Conservation (phyloP, 2,888 invertebrate genomes). For the Agapostemon virescens region DNA sequence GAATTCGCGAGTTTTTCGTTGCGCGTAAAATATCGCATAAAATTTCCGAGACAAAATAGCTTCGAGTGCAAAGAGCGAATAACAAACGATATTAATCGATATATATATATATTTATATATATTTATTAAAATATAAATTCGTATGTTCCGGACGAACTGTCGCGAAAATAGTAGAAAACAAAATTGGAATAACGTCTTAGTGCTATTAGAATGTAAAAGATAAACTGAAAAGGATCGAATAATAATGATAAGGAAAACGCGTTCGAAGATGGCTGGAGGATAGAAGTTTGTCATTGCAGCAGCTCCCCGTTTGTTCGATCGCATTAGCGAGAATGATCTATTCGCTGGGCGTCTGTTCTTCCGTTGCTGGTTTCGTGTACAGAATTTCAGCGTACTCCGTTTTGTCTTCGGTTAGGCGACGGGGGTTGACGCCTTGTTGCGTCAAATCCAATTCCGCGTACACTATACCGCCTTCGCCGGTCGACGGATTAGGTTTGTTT, state of each 20-base stretch:
- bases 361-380: conserved; percentile 84
- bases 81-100: neutral
- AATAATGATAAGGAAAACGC: conserved; percentile 11
- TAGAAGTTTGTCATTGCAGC: conserved; percentile 40
- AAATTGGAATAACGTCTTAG: conserved; percentile 12
- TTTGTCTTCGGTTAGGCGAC: conserved; percentile 83
- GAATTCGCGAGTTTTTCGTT: too few species aligned
- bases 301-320: neutral
- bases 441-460: conserved; percentile 78
- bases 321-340: conserved; percentile 46
- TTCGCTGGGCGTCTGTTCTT: conserved; percentile 74
- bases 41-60: neutral
- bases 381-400: conserved; percentile 92
- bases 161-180: neutral
- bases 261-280: conserved; percentile 12
- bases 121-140: conserved; percentile 22
- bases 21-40: neutral
- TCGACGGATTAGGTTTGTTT: conserved; percentile 52
- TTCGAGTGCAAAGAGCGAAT: neutral
- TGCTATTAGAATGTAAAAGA: neutral
- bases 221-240: conserved; percentile 39
- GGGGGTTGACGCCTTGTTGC: conserved; percentile 69
- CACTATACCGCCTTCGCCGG: conserved; percentile 75
- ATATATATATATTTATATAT: too few species aligned
- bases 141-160: neutral